Conservation (phyloP, 2,888 invertebrate genomes). For the Thera obeliscata region DNA sequence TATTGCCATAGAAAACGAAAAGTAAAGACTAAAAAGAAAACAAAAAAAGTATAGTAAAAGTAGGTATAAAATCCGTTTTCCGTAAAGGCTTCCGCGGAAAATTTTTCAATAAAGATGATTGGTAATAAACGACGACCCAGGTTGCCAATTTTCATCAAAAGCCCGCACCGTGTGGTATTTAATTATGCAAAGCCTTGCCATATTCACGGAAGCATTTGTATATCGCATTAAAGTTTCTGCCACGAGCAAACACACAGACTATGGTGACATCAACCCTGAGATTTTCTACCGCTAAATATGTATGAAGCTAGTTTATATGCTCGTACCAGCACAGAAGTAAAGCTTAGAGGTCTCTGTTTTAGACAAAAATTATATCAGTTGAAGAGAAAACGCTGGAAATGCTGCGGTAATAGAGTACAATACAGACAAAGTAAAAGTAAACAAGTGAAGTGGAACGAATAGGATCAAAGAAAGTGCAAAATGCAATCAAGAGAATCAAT, state of each 20-base stretch:
- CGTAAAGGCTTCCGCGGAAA: background rate
- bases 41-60: no score
- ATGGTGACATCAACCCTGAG: constrained; percentile 40
- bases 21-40: no score
- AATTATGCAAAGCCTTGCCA: constrained; percentile 30
- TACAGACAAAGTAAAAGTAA: no score
- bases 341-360: constrained; percentile 37
- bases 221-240: constrained; percentile 37
- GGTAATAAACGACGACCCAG: constrained; percentile 3
- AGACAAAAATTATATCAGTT: constrained; percentile 10
- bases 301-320: constrained; percentile 43
- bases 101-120: constrained; percentile 13
- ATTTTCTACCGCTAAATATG: constrained; percentile 43
- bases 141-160: constrained; percentile 22
- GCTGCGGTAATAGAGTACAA: no score
- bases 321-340: constrained; percentile 36
- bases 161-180: constrained; percentile 18
- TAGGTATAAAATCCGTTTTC: background rate
- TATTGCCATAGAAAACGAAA: no score
- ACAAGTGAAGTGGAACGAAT: no score
- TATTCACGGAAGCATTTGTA: constrained; percentile 28
- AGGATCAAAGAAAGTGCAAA: no score
- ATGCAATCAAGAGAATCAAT: no score
- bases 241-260: constrained; percentile 33
- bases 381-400: background rate